Base-by-base conservation (phyloP, 2,113 vertebrate species). In the Gymnorhina tibicen region DNA sequence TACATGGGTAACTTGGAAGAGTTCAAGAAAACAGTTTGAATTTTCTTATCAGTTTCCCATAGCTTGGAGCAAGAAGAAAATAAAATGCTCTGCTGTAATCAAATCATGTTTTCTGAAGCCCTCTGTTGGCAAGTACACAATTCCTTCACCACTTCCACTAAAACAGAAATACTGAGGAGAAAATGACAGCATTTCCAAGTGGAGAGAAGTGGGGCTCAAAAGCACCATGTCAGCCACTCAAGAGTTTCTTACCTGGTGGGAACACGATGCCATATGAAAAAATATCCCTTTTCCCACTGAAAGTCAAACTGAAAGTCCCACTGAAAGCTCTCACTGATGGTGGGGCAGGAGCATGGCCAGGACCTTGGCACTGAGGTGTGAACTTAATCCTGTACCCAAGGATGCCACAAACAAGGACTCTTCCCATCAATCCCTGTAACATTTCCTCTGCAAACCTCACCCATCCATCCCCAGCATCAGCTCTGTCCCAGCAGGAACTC, bases 41-140 rank as follows among this genome's bases (percentile, higher is more conserved):
- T 97, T 96, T 96, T 95, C 93, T 96, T 96, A 97, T 95, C 95
- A 67, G 85, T 70, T 94, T 92, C 86, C 88, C 91, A 92, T 96
- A 88, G 95, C 94, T 96, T 47, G 82, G 42, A 96, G 94, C 94
- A 94, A 96, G 70, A 95, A 83, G 81, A 87, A 93, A 94, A 97
- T 90, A 94, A 96, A 97, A 95, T 50, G 72, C 72, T 95, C 62
- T 56, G 26, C 90, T 93, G 91, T 91, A 94, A 95, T 95, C 95
- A 90, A 94, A 91, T 89, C 66, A 84, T 88, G 91, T 70, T 92
- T 91, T 88, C 92, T 78, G 92, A 85, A 92, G 90, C 82, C 83
- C 82, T 93, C 85, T 79, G 80, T 80, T 94, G 95, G 95, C 90
- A 91, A 83, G 39, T 6, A 58, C 50, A 56, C 82, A 21, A 47